Evolutionary conservation across 2,888 invertebrate species (phyloP), one percentile per base, ranked within the genome.

Genomic region (Yponomeuta evonymella): DNA sequence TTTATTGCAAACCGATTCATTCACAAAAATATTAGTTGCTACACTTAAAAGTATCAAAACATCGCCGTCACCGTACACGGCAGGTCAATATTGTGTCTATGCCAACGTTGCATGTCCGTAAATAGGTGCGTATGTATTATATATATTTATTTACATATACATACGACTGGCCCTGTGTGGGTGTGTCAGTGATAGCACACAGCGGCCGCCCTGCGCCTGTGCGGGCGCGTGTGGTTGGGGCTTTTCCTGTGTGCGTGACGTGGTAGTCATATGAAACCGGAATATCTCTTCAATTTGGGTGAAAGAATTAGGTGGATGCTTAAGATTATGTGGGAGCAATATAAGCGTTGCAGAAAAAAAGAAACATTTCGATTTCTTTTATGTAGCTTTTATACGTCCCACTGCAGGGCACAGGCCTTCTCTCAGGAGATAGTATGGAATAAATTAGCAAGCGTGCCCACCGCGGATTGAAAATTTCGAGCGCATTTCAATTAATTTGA

Each of bases 61-160:
- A 1, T 6, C n/a, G 6, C 3, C 63, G 73, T 74, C 76, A 43
- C 23, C 36, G 67, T 73, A 73, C 64, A 77, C 73, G 70, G 74
- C 78, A 79, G 79, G 79, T 79, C 81, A 79, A 81, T 80, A 79
- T 79, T 79, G 79, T 79, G 78, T 79, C 78, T 79, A 78, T 79
- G 77, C 77, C 78, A 78, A 76, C 79, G 76, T 73, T 78, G 77
- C 77, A 78, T 74, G 76, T 75, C 75, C 75, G 75, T 75, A 76
- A 75, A 74, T 74, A 74, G 68, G 72, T 72, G 71, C 69, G 63
- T 51, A 67, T 70, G 69, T 58, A 36, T 65, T 70, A 70, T 48
- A 65, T 69, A 69, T 69, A 63, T 63, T n/a, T 69, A 15, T 63
- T 69, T 69, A 69, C 63, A 62, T 63, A 69, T 36, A 63, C 63